Conservation (phyloP, 2,888 invertebrate genomes). For the Desoria tigrina region DNA sequence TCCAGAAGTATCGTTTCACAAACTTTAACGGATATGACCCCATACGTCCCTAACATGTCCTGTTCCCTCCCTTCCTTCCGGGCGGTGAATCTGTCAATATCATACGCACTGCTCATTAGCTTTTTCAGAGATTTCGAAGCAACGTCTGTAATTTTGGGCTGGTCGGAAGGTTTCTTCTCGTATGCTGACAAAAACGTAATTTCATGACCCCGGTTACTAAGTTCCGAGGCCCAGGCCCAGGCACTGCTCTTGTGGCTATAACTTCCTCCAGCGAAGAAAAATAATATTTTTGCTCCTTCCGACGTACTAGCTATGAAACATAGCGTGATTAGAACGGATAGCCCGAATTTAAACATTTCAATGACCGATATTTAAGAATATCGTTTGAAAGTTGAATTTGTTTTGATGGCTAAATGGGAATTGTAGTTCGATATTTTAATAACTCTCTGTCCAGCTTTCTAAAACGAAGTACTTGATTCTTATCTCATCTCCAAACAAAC, state of each 20-base stretch:
- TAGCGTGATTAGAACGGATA: too few relatives aligned
- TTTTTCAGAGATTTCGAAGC: not conserved
- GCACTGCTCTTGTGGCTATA: conserved; percentile 38
- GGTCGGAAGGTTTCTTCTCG: conserved; percentile 12
- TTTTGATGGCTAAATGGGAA: too few relatives aligned
- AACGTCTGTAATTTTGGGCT: conserved; percentile 15
- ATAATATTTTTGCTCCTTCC: conserved; percentile 44
- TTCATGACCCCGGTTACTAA: conserved; percentile 29
- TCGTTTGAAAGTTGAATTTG: too few relatives aligned
- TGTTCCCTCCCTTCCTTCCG: conserved; percentile 5
- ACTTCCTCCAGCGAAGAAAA: conserved; percentile 51
- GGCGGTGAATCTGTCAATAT: conserved; percentile 19
- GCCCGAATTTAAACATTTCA: too few relatives aligned
- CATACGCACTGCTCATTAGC: conserved; percentile 16
- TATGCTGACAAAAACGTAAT: conserved; percentile 20
- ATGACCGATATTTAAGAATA: too few relatives aligned
- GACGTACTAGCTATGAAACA: not conserved
- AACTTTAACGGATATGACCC: not conserved
- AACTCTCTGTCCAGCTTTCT: too few relatives aligned
- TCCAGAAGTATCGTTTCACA: conserved; percentile 13
- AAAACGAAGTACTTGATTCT: too few relatives aligned
- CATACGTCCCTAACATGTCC: conserved; percentile 9
- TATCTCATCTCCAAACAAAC: too few relatives aligned
- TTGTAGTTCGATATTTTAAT: too few relatives aligned
- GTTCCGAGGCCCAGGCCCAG: conserved; percentile 45